These are phyloP conservation scores for Popillia japonica DNA, from an alignment of 1,140 invertebrate species.

Conservation along the genomic window DNA sequence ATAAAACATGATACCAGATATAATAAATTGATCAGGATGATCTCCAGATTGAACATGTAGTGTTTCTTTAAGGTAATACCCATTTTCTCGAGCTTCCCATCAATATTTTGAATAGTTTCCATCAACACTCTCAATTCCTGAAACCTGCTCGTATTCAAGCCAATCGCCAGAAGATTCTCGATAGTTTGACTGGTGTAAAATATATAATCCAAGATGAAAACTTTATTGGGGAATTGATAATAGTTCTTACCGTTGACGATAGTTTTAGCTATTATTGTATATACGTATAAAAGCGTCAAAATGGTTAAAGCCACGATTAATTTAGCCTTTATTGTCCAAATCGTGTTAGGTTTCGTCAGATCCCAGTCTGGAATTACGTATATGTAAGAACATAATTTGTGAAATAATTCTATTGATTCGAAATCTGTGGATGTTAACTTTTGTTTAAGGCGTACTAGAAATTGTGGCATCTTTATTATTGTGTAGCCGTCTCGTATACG, in stretches of 20 bases:
- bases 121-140: background rate
- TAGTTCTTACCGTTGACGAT: background rate
- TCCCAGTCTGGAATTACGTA: background rate
- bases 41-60: background rate
- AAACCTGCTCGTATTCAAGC: background rate
- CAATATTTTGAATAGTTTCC: background rate
- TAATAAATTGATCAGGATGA: background rate
- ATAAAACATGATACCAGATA: background rate
- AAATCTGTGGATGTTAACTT: background rate
- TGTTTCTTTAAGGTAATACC: background rate
- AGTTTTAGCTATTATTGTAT: background rate
- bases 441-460: background rate
- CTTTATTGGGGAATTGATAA: background rate
- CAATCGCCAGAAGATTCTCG: background rate
- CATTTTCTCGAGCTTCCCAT: background rate
- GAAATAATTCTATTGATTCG: slow-evolving; percentile 1
- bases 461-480: too few species aligned
- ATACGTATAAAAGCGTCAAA: background rate
- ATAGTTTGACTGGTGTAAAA: background rate
- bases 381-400: slow-evolving; percentile 29
- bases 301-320: background rate
- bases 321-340: background rate
- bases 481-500: too few species aligned
- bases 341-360: background rate
- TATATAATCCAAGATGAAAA: background rate